These are phyloP conservation scores for Chascanopsetta lugubris DNA, from an alignment of 2,113 vertebrate genomes.

Conservation along the genomic window DNA sequence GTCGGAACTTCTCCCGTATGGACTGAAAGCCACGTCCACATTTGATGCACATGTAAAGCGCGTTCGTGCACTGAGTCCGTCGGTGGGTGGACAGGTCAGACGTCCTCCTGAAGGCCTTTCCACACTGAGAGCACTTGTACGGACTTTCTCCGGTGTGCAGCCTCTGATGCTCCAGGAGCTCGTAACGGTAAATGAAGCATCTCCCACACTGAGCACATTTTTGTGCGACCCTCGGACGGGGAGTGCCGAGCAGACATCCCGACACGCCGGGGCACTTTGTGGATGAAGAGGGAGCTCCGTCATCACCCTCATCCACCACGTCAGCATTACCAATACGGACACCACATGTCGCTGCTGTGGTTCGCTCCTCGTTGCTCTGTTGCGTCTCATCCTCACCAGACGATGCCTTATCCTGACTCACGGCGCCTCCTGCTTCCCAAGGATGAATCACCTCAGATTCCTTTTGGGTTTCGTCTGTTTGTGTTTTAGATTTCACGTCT, in stretches of 20 bases:
- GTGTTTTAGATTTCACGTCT: constrained; percentile 4
- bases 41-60: constrained; percentile 61
- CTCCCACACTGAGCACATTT: constrained; percentile 59
- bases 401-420: background rate
- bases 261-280: background rate
- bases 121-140: constrained; percentile 67
- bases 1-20: constrained; percentile 44
- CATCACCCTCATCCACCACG: background rate
- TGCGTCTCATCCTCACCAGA: background rate
- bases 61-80: constrained; percentile 50
- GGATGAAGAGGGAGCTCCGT: constrained; percentile 25
- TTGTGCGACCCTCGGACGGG: constrained; percentile 47
- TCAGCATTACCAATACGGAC: background rate
- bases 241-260: background rate
- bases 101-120: constrained; percentile 51
- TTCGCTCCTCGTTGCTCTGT: background rate
- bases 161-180: constrained; percentile 59
- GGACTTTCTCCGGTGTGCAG: constrained; percentile 61
- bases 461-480: constrained; percentile 10
- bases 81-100: constrained; percentile 56
- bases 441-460: background rate
- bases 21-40: constrained; percentile 51
- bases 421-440: background rate
- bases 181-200: constrained; percentile 54
- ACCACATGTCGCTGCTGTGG: background rate